Evolutionary conservation across 2,888 invertebrate species (phyloP), one percentile per base, ranked within the genome.

Genomic region (Andrena bicolor): DNA sequence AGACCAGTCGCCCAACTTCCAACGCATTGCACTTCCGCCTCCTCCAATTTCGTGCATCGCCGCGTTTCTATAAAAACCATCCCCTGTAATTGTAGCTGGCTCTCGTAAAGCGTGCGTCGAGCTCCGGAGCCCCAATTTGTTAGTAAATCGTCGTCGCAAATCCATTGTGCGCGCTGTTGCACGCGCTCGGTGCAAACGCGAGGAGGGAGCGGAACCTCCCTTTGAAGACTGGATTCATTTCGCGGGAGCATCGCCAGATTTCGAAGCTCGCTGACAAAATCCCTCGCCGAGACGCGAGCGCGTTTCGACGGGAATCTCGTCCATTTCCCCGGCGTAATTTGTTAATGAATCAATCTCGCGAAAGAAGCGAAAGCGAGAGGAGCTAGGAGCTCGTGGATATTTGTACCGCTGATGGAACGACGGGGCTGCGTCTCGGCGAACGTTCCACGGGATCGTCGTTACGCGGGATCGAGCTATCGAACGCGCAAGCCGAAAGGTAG

Each of bases 401-500:
- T 56, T 26, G 13, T 23, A 23, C 23, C 23, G 7, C 13, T 51
- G 6, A 4, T 0, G 41, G 41, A 56, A 8, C n/a, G 75, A 53
- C 61, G 28, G 20, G 20, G 41, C 2, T 53, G 7, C 48, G 30
- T 41, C 35, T 66, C 41, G 70, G 32, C 64, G n/a, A 20, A 26
- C 32, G n/a, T 71, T 61, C 2, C 48, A 7, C 10, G 28, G 56
- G 48, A 56, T 28, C 51, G n/a, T 28, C 51, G n/a, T 30, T n/a
- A 10, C 30, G 71, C n/a, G 64, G 23, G 68, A 76, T 70, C 76
- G 76, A 48, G 32, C 61, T 49, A 63, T 71, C 80, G 80, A 70
- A 13, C 51, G 56, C 69, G 23, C 30, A 0, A 66, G 4, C 56
- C 65, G 82, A 87, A 80, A 79, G 76, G 76, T 72, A 76, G 10